phyloP scores from a whole-genome alignment of 1,140 invertebrate genomes.

The Drosophila persimilis region DNA sequence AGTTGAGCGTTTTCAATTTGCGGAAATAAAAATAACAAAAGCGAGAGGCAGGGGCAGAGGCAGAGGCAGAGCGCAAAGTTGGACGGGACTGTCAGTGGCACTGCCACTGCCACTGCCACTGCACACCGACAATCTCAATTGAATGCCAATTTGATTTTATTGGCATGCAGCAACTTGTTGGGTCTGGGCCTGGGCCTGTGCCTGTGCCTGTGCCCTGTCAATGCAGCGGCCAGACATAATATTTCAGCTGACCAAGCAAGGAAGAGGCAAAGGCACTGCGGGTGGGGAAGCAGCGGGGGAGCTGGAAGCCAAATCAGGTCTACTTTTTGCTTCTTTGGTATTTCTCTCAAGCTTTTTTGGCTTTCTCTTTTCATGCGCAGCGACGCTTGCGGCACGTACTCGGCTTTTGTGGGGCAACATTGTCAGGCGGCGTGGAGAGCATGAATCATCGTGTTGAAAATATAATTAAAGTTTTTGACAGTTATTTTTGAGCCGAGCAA shows the following conservation, averaged over 20 bases:
- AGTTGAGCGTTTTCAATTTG: slow-evolving; percentile 68
- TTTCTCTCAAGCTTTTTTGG: slow-evolving; percentile 26
- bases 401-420: slow-evolving; percentile 31
- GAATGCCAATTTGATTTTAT: slow-evolving; percentile 71
- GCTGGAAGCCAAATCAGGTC: slow-evolving; percentile 27
- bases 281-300: not conserved
- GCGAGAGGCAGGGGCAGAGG: slow-evolving; percentile 2
- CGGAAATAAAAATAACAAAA: slow-evolving; percentile 56
- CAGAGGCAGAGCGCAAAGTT: slow-evolving; percentile 15
- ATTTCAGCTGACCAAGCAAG: slow-evolving; percentile 59
- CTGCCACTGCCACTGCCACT: not conserved
- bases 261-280: not conserved
- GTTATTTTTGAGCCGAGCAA: slow-evolving; percentile 68
- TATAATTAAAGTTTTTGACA: slow-evolving; percentile 82
- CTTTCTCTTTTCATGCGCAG: slow-evolving; percentile 9
- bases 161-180: slow-evolving; percentile 73
- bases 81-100: slow-evolving; percentile 31
- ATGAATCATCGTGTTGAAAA: slow-evolving; percentile 65
- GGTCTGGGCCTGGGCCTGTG: not conserved
- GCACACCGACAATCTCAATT: slow-evolving; percentile 61
- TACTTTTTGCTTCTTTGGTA: slow-evolving; percentile 21
- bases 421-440: slow-evolving; percentile 35
- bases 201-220: slow-evolving; percentile 54
- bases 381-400: slow-evolving; percentile 61
- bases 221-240: slow-evolving; percentile 60